These are phyloP conservation scores for Brachyptera risi DNA, from an alignment of 2,888 invertebrate genomes.

Conservation along the genomic window DNA sequence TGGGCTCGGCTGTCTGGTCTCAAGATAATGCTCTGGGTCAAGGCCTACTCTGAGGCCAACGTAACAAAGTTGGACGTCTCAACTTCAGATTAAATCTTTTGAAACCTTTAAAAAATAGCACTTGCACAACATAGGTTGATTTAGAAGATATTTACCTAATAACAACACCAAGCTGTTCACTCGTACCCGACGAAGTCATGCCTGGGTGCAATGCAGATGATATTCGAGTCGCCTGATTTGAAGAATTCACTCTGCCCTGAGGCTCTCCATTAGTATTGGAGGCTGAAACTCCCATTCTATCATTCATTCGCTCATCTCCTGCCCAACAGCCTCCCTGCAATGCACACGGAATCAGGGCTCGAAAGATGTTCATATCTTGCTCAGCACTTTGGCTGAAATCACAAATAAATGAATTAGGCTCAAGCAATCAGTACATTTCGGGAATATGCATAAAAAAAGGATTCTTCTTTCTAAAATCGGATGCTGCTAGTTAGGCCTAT, in stretches of 20 bases:
- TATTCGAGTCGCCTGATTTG: constrained; percentile 25
- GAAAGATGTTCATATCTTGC: constrained; percentile 33
- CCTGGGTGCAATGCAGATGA: constrained; percentile 25
- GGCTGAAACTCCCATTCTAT: constrained; percentile 34
- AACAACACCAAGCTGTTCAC: constrained; percentile 29
- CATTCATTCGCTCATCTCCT: constrained; percentile 33
- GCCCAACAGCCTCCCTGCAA: constrained; percentile 34
- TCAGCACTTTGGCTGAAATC: constrained; percentile 31
- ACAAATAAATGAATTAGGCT: no score
- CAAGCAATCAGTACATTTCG: no score
- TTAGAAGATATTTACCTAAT: constrained; percentile 29
- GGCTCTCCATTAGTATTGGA: constrained; percentile 32
- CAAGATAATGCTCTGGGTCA: no score
- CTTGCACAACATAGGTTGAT: no score
- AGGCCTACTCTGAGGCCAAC: no score
- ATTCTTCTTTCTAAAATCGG: no score
- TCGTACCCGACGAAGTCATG: constrained; percentile 29
- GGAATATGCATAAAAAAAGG: no score
- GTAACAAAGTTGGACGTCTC: no score
- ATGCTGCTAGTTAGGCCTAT: no score
- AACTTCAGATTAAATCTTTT: no score
- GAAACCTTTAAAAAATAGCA: no score
- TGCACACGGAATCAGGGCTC: constrained; percentile 34
- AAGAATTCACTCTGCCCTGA: constrained; percentile 29
- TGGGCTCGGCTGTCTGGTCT: no score